Conservation (phyloP, 2,113 vertebrate genomes). For the Castor canadensis region DNA sequence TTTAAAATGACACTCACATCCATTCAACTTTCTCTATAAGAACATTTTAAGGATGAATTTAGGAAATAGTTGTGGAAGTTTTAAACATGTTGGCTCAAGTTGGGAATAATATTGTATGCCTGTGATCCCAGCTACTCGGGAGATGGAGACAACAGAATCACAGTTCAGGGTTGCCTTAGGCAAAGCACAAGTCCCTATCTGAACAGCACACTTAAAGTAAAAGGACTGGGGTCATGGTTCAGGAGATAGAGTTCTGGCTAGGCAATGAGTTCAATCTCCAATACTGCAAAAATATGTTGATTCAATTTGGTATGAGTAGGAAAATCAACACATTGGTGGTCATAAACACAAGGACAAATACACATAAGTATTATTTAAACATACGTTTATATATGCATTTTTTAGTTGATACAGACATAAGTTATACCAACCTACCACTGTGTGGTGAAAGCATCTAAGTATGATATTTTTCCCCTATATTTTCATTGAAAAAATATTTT, state of each 20-base stretch:
- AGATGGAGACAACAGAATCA: too few species aligned
- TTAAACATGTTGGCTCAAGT: too few species aligned
- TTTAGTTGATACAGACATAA: neutral
- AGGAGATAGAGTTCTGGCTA: too few species aligned
- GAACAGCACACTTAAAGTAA: too few species aligned
- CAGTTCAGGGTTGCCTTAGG: too few species aligned
- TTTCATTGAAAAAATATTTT: neutral
- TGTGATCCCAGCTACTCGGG: too few species aligned
- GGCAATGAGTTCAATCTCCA: too few species aligned
- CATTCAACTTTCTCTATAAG: neutral
- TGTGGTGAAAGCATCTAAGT: neutral
- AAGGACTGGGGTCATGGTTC: too few species aligned
- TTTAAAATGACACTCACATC: neutral
- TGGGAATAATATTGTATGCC: too few species aligned
- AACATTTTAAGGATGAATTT: neutral
- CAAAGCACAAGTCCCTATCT: too few species aligned
- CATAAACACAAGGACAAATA: too few species aligned
- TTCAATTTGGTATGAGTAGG: neutral
- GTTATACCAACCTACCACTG: neutral
- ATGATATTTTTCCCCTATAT: neutral
- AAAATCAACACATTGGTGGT: neutral
- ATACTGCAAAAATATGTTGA: neutral
- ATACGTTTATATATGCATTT: neutral
- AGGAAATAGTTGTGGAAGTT: neutral
- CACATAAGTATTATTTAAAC: too few species aligned